phyloP scores from a whole-genome alignment of 2,888 invertebrate genomes.

The Hypomecis atomaria region DNA sequence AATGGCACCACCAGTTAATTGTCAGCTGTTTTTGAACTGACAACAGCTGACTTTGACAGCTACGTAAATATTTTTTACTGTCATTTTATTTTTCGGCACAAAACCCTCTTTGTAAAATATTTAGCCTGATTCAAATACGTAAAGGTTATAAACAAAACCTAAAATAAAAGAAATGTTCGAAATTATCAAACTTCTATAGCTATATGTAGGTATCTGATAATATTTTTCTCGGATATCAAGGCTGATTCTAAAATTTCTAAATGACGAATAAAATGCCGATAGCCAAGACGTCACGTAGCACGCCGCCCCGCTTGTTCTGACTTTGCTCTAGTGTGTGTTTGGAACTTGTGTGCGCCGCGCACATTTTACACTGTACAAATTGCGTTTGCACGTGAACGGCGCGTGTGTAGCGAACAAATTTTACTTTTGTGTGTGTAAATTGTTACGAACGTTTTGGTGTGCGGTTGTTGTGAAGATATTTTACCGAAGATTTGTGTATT shows the following conservation, averaged over 20 bases:
- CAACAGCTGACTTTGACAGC: too few species aligned
- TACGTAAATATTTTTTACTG: too few species aligned
- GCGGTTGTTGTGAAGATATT: constrained; percentile 53
- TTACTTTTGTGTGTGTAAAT: constrained; percentile 51
- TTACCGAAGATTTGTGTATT: constrained; percentile 40
- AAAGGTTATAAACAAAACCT: too few species aligned
- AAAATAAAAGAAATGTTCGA: too few species aligned
- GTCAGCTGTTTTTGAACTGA: too few species aligned
- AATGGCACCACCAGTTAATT: too few species aligned
- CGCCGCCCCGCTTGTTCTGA: neutral
- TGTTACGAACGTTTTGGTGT: constrained; percentile 57
- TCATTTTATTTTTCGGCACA: too few species aligned
- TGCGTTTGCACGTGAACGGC: constrained; percentile 31
- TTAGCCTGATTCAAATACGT: too few species aligned
- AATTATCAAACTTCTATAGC: neutral
- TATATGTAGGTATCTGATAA: neutral
- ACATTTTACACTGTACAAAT: constrained; percentile 34
- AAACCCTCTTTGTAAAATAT: too few species aligned
- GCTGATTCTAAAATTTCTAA: neutral
- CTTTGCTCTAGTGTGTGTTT: constrained; percentile 1
- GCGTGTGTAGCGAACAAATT: constrained; percentile 23
- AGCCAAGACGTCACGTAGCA: constrained; percentile 20
- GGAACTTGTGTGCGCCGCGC: constrained; percentile 6
- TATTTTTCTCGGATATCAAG: neutral
- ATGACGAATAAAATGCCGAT: neutral